Base-by-base conservation (phyloP, 2,888 invertebrate genomes). In the Merodon equestris region DNA sequence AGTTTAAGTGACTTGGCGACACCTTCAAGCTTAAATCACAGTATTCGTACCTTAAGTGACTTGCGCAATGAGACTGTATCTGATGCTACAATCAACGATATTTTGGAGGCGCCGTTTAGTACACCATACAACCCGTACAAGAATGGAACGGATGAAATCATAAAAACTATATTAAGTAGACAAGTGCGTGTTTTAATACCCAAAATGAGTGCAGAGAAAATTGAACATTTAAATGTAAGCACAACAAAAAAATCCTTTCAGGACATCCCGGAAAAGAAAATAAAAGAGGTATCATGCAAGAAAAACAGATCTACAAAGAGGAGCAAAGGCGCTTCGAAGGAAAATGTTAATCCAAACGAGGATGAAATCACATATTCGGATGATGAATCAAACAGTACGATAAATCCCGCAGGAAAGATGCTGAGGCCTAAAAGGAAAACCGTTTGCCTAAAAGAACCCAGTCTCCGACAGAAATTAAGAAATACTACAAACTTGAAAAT, bases 101-200 rank as follows among this genome's bases (percentile, higher is more conserved):
- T 73, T 38, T 17, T 77, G 10, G 73, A 77, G 48, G 77, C 77
- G 12, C 77, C 77, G 9, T 77, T 73, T 34, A 77, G 77, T 15
- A 77, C 77, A 1, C 77, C 77, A 17, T 73, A 73, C 7, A 51
- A 68, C 13, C 14, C 4, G 1, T 40, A 45, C n/a, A 77, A 63
- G 12, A 4, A 9, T 1, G n/a, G 0, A 14, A 14, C 0, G n/a
- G 10, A 53, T 53, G 5, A 14, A 48, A 15, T 9, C 10, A 17
- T 2, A 0, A 77, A 73, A 27, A 10, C n/a, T n/a, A n/a, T n/a
- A n/a, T n/a, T n/a, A n/a, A n/a, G n/a, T n/a, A n/a, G n/a, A n/a
- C n/a, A 68, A 36, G 42, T 73, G 9, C 67, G 77, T n/a, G 63
- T 77, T n/a, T n/a, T 67, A 42, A 42, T 77, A 1, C 56, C 61